Evolutionary conservation across 2,797 vertebrate genomes (phyloP).

Genomic region (Rousettus madagascariensis): DNA sequence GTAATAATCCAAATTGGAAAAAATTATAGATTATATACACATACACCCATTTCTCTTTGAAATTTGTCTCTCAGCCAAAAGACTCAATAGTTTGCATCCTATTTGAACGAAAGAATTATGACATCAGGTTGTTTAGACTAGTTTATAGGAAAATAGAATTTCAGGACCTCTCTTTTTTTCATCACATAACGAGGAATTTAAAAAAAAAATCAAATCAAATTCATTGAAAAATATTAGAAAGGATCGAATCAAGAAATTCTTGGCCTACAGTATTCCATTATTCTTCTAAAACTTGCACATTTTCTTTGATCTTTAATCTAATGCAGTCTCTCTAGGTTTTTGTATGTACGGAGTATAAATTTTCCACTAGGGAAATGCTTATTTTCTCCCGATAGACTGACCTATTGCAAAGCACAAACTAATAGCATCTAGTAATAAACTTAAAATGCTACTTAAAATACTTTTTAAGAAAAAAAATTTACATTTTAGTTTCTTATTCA

Average conservation of each 20-base stretch:
- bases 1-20: background rate
- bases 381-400: slow-evolving; percentile 39
- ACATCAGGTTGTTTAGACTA: slow-evolving; percentile 21
- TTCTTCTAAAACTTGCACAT: background rate
- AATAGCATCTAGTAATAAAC: background rate
- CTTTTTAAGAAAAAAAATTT: background rate
- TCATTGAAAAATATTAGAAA: background rate
- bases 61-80: slow-evolving; percentile 40
- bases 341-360: background rate
- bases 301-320: slow-evolving; percentile 7
- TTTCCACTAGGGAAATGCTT: slow-evolving; percentile 1
- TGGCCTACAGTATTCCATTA: background rate
- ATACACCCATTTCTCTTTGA: background rate
- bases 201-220: background rate
- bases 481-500: background rate
- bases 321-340: background rate
- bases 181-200: background rate
- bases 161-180: background rate
- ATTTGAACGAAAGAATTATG: background rate
- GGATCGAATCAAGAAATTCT: background rate
- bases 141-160: slow-evolving; percentile 13
- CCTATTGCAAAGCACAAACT: background rate
- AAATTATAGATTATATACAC: background rate
- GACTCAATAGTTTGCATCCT: background rate
- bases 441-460: background rate